Percentiles rank a stretch among this genome's conserved stretches.
phyloP scores from a whole-genome alignment of 2,888 invertebrate species.

The Calliopum simillimum region DNA sequence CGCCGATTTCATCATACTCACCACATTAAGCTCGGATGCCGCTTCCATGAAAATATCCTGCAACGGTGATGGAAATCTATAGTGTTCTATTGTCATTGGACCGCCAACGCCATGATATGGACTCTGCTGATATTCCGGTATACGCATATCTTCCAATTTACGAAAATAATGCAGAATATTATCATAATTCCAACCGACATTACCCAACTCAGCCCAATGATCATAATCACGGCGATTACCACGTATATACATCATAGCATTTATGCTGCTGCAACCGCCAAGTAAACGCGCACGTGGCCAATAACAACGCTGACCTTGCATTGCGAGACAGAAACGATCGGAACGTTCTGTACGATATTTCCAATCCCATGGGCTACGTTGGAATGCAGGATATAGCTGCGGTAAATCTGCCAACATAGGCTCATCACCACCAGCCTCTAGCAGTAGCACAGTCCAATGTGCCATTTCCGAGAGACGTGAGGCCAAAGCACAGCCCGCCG shows the following conservation, averaged over 20 bases:
- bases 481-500: conserved; percentile 84
- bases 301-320: conserved; percentile 74
- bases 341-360: conserved; percentile 82
- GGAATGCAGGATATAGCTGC: conserved; percentile 76
- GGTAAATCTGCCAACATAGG: conserved; percentile 80
- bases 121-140: conserved; percentile 67
- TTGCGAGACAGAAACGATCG: conserved; percentile 75
- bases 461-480: conserved; percentile 81
- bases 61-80: conserved; percentile 77
- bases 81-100: conserved; percentile 79
- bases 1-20: conserved; percentile 21
- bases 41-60: conserved; percentile 77
- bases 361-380: conserved; percentile 84
- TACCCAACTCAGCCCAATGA: conserved; percentile 82
- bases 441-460: conserved; percentile 77
- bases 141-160: conserved; percentile 82
- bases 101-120: conserved; percentile 81
- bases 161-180: conserved; percentile 82
- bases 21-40: conserved; percentile 73
- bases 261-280: conserved; percentile 85
- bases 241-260: conserved; percentile 90
- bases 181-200: conserved; percentile 81
- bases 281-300: conserved; percentile 86
- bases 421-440: conserved; percentile 85
- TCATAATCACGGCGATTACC: conserved; percentile 89